Conservation (phyloP, 2,888 invertebrate species). For the Pomacea canaliculata region DNA sequence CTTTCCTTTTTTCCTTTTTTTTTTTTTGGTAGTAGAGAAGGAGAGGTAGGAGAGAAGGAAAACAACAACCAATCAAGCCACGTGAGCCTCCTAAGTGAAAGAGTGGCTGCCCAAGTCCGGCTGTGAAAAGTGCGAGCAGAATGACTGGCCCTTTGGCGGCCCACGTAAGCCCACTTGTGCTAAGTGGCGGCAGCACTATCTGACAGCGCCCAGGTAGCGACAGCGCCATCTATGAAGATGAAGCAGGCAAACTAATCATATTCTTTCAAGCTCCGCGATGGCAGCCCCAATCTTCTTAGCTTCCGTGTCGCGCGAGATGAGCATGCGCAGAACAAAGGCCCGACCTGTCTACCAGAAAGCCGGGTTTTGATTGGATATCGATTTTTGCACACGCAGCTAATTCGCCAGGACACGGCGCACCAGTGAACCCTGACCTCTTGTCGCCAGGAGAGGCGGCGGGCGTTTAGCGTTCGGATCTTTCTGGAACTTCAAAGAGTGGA, state of each 20-base stretch:
- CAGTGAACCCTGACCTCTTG: neutral
- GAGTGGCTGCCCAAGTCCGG: no score
- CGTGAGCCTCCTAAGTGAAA: neutral
- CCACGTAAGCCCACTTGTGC: conserved; percentile 9
- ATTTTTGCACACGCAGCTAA: conserved; percentile 4
- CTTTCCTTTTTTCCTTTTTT: neutral
- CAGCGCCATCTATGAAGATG: neutral
- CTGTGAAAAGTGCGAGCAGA: no score
- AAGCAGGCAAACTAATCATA: conserved; percentile 5
- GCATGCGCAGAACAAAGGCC: conserved; percentile 11
- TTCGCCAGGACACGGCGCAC: neutral
- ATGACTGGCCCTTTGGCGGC: neutral
- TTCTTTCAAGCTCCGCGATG: neutral
- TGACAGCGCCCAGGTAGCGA: neutral
- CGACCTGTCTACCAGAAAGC: conserved; percentile 4
- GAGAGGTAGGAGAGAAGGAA: neutral
- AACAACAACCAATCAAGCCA: neutral
- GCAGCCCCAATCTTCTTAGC: conserved; percentile 13
- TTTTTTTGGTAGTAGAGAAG: neutral
- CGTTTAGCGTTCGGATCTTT: no score
- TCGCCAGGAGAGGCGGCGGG: no score
- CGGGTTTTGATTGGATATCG: conserved; percentile 12
- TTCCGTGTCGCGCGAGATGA: neutral
- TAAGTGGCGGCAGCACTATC: neutral
- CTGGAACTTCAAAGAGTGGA: no score